A percentile compares a stretch with the other conserved stretches of the same genome.
Conservation (phyloP, 2,113 vertebrate species). For the Bubalus kerabau region DNA sequence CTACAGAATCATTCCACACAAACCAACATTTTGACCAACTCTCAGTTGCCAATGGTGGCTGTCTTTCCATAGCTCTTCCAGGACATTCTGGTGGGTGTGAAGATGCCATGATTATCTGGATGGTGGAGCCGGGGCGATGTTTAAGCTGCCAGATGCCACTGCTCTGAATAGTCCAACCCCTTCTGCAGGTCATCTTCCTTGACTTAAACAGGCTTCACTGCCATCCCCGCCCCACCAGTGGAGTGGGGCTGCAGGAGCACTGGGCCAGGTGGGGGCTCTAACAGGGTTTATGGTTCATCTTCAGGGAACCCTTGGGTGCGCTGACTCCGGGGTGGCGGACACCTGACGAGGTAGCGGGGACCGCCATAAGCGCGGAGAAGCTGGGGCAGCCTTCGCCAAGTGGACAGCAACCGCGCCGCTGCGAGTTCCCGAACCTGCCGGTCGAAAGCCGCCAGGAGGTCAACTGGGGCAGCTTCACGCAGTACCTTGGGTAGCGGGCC, state of each 20-base stretch:
- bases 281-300: slow-evolving; percentile 38
- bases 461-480: slow-evolving; percentile 79
- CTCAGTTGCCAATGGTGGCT: not conserved
- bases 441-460: slow-evolving; percentile 81
- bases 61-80: not conserved
- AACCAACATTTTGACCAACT: not conserved
- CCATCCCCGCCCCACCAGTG: not conserved
- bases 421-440: slow-evolving; percentile 74
- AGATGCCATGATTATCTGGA: not conserved
- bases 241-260: not conserved
- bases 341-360: slow-evolving; percentile 62
- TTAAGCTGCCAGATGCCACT: not conserved
- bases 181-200: not conserved
- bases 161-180: not conserved
- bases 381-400: slow-evolving; percentile 84
- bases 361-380: slow-evolving; percentile 80
- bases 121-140: not conserved
- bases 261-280: not conserved
- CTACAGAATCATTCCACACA: not conserved
- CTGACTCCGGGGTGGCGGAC: slow-evolving; percentile 12
- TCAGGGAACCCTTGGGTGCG: slow-evolving; percentile 51
- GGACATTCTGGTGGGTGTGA: not conserved
- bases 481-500: slow-evolving; percentile 82
- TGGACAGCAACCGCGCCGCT: slow-evolving; percentile 79
- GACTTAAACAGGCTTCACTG: not conserved